Base-by-base conservation (phyloP, 2,888 invertebrate genomes). In the Brenthis hecate region DNA sequence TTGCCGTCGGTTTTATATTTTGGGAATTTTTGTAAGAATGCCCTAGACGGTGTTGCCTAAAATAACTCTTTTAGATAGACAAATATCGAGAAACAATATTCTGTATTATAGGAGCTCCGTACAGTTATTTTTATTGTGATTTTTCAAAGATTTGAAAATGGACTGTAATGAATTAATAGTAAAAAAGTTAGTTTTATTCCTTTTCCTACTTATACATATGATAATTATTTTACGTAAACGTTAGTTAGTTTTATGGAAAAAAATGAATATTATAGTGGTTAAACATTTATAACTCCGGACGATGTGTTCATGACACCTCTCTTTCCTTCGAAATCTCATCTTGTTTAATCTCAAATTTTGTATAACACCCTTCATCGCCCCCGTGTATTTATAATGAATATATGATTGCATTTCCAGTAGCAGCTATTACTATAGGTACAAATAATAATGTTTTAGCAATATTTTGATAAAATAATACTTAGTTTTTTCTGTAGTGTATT, bases 241-340 rank as follows among this genome's bases (percentile, higher is more conserved):
- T 48, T n/a, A 48, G 48, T 48, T 48, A 48, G 48, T 48, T 48
- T 58, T 48, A 28, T 23, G 11, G 19, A 19, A 19, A 19, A 19
- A 19, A 19, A 19, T 13, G 6, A 50, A 60, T n/a, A 28, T 16
- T 1, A 28, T 43, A 56, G 47, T 13, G 28, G 23, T 64, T 55
- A 14, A 14, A 65, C 19, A 57, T 57, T 62, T 57, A 61, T 53
- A 48, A 56, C 56, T 67, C n/a, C 28, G 65, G 70, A 65, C 56
- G 56, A 76, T 78, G 74, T 85, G 86, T 80, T 81, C 77, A 76
- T 83, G 87, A 85, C 88, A 86, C 77, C 79, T 80, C 77, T 82
- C 82, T 79, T 36, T 36, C 8, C 85, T 83, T 82, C 76, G 78
- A 84, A 85, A 87, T 87, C 85, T 84, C 87, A 87, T 87, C 83